A percentile compares a stretch with the other conserved stretches of the same genome.
Evolutionary conservation across 1,140 invertebrate genomes (phyloP).

Genomic region (Drosophila lacertosa): DNA sequence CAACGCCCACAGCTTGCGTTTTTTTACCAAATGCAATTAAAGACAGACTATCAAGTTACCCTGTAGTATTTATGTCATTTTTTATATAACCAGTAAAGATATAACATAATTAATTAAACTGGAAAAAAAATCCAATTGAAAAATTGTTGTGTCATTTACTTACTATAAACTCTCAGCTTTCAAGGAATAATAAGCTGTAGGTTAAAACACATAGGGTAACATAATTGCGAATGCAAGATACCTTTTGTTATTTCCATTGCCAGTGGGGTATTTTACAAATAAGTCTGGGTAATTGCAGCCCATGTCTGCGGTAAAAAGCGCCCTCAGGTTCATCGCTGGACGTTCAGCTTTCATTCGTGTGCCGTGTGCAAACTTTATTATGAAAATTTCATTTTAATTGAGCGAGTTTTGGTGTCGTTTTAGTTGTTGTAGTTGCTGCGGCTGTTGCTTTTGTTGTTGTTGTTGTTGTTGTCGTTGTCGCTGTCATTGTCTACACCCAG

Average conservation of each 20-base stretch:
- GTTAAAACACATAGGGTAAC: no score
- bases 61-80: neutral
- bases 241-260: neutral
- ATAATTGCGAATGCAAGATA: neutral
- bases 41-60: neutral
- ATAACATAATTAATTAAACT: neutral
- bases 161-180: no score
- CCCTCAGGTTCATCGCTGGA: slow-evolving; percentile 12
- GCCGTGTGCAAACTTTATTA: slow-evolving; percentile 61
- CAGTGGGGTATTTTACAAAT: slow-evolving; percentile 6
- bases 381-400: slow-evolving; percentile 81
- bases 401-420: slow-evolving; percentile 39
- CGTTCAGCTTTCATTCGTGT: slow-evolving; percentile 1
- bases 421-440: slow-evolving; percentile 27
- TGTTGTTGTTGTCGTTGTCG: slow-evolving; percentile 11
- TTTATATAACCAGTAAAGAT: no score
- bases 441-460: slow-evolving; percentile 28
- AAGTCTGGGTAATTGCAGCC: slow-evolving; percentile 32
- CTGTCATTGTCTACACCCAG: slow-evolving; percentile 2
- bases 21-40: slow-evolving; percentile 2
- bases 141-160: neutral
- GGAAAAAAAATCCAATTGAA: neutral
- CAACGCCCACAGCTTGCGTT: slow-evolving; percentile 4
- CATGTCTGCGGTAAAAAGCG: slow-evolving; percentile 31
- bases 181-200: no score